Base-by-base conservation (phyloP, 1,140 invertebrate species). In the Ceratoteleas bidentatus region DNA sequence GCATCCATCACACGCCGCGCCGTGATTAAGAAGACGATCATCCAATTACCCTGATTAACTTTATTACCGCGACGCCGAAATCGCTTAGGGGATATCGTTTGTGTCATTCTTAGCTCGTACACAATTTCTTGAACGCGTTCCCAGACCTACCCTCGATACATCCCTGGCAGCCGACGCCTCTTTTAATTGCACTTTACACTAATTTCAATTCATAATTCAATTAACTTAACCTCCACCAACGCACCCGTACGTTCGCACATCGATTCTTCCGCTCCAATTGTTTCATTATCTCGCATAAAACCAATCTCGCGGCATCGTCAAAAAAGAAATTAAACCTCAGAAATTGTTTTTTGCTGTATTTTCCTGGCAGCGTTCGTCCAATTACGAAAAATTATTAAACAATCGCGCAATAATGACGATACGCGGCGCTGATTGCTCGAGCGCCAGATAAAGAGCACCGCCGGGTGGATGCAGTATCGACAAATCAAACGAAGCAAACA, bases 1-100 rank as follows among this genome's bases (percentile, higher is more conserved):
- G 16, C 88, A 88, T 89, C 88, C 84, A 90, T 90, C 87, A 88
- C 85, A 73, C 83, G 84, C 83, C 81, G 68, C 77, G 72, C 81
- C 61, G 84, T 87, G 86, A 89, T 90, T 88, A 89, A 89, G 78
- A 85, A 86, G 84, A 87, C 81, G 85, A 85, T 87, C 54, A 76
- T 83, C 83, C 81, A 83, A 81, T 87, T 86, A 87, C 68, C 72
- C 77, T 80, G 85, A 85, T 87, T 87, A 87, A 86, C 83, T 86
- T 85, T 81, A 78, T 84, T 85, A 87, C 73, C 72, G 76, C 85
- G 84, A 86, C 40, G 60, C 69, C 60, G 13, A 78, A 78, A 78
- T 83, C 65, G 60, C 69, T 83, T 75, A 70, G 13, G 38, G 57
- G 34, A 54, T 60, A 73, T 57, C 34, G 3, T 56, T 47, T 66